Conservation (phyloP, 2,113 vertebrate species). For the Melanerpes formicivorus region DNA sequence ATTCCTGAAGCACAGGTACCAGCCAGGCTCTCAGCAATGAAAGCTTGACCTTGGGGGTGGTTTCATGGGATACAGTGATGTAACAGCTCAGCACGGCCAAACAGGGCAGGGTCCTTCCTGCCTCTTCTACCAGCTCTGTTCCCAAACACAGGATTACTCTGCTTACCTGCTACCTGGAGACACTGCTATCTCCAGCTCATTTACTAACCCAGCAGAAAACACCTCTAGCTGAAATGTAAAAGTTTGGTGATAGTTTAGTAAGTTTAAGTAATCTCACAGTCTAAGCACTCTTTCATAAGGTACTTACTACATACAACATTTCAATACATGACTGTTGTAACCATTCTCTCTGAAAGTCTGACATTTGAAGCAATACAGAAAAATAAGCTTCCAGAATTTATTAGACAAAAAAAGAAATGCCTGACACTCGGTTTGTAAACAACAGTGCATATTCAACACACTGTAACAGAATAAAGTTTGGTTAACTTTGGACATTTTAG, state of each 20-base stretch:
- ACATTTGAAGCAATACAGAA: not conserved
- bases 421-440: not conserved
- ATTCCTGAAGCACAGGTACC: not conserved
- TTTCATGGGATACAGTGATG: not conserved
- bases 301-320: not conserved
- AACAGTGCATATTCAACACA: not conserved
- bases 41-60: not conserved
- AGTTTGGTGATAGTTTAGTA: not conserved
- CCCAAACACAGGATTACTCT: fast-evolving
- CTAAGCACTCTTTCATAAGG: not conserved
- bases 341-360: not conserved
- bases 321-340: not conserved
- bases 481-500: not conserved
- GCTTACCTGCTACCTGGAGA: not conserved
- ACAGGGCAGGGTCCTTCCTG: not conserved
- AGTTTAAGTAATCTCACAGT: not conserved
- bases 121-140: not conserved
- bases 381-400: not conserved
- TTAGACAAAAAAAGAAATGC: not conserved
- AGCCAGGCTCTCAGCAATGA: not conserved
- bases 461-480: not conserved
- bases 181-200: not conserved
- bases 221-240: fast-evolving
- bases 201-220: not conserved
- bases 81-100: not conserved